These are phyloP conservation scores for Xestobium rufovillosum DNA, from an alignment of 2,888 invertebrate species.

Conservation along the genomic window DNA sequence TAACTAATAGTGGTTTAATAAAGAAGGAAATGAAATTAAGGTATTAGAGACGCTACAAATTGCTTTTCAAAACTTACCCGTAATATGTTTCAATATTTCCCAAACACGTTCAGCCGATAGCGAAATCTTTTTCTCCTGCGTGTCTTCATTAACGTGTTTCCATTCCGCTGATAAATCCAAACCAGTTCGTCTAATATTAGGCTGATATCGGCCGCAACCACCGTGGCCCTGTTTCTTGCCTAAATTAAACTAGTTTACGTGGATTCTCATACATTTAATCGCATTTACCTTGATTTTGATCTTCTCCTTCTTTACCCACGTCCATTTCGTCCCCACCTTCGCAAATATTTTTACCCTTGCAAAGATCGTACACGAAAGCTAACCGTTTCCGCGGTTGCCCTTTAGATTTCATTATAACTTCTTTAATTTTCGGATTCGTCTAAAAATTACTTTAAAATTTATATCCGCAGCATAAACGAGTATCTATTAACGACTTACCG, in stretches of 20 bases:
- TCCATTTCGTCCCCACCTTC: conserved; percentile 99
- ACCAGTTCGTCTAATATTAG: conserved; percentile 81
- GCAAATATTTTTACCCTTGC: conserved; percentile 96
- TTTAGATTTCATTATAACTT: conserved; percentile 92
- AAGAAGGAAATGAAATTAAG: too few species aligned
- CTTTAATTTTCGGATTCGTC: conserved; percentile 88
- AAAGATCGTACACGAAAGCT: conserved; percentile 93
- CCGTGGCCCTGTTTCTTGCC: conserved; percentile 69
- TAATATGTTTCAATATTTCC: conserved; percentile 93
- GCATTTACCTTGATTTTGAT: conserved; percentile 41
- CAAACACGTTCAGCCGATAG: conserved; percentile 93
- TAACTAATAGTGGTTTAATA: too few species aligned
- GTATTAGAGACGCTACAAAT: too few species aligned
- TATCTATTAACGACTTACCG: conserved; percentile 55
- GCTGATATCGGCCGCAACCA: conserved; percentile 98
- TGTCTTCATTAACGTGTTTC: conserved; percentile 98
- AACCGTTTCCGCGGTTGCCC: conserved; percentile 92
- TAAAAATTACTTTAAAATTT: conserved; percentile 42
- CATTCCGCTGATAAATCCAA: conserved; percentile 95
- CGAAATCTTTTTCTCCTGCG: conserved; percentile 91
- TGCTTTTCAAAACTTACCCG: too few species aligned
- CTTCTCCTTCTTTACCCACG: conserved; percentile 69
- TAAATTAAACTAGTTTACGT: conserved; percentile 14
- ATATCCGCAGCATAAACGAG: neutral
- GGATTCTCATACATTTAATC: neutral